phyloP scores from a whole-genome alignment of 2,888 invertebrate genomes.

The Asteroscopus sphinx region DNA sequence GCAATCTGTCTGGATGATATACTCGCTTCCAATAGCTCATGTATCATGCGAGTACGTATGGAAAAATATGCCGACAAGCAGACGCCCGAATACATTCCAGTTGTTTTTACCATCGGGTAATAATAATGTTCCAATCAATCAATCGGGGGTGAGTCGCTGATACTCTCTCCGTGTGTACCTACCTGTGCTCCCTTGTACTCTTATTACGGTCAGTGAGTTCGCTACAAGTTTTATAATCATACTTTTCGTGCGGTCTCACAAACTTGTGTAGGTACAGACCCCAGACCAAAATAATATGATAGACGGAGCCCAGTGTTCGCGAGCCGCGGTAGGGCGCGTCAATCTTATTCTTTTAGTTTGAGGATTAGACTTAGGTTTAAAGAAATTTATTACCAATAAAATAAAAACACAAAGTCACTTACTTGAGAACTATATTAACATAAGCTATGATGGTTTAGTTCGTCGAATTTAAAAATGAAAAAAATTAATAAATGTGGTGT shows the following conservation, averaged over 20 bases:
- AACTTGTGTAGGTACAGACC: too few species aligned
- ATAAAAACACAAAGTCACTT: too few species aligned
- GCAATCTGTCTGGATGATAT: slow-evolving; percentile 18
- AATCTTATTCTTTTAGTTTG: too few species aligned
- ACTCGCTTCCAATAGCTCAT: slow-evolving; percentile 36
- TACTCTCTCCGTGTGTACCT: slow-evolving; percentile 39
- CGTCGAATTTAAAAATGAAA: too few species aligned
- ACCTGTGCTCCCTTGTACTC: slow-evolving; percentile 54
- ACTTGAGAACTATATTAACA: too few species aligned
- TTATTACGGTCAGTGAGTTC: slow-evolving; percentile 67
- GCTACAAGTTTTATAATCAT: slow-evolving; percentile 74
- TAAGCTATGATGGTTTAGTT: too few species aligned
- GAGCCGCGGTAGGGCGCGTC: too few species aligned
- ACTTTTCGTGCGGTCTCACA: slow-evolving; percentile 67
- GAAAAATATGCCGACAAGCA: slow-evolving; percentile 55
- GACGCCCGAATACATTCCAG: slow-evolving; percentile 59
- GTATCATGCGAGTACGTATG: slow-evolving; percentile 41
- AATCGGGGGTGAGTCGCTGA: slow-evolving; percentile 29
- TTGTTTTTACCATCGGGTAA: slow-evolving; percentile 62
- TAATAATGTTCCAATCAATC: slow-evolving; percentile 70
- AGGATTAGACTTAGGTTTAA: too few species aligned
- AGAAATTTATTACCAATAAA: too few species aligned
- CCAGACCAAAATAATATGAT: too few species aligned
- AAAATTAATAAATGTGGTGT: too few species aligned
- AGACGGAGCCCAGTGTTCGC: too few species aligned